Base-by-base conservation (phyloP, 2,888 invertebrate genomes). In the Rugalucina vietnamica region DNA sequence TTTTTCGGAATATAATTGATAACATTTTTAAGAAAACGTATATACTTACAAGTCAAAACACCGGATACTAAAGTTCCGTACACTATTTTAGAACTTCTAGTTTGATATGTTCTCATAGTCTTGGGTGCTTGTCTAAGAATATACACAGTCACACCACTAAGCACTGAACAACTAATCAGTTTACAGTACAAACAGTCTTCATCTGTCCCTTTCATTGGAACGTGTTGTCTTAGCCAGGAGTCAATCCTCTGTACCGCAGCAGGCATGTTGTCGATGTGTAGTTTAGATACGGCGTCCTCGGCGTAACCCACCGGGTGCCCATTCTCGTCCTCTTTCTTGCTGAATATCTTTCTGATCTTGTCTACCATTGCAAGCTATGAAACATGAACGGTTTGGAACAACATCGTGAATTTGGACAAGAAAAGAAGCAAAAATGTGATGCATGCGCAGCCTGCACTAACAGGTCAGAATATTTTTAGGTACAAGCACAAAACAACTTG, bases 131-230 rank as follows among this genome's bases (percentile, higher is more conserved):
- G 18, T 3, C 21, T 65, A 2, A 32, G 4, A 34, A 65, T 14
- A 32, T 18, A 65, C 2, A 65, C 4, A 2, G 34, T 34, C 21
- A 21, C 65, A 4, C 32, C 32, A 34, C 18, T 18, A 2, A 65
- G 8, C 2, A 32, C 34, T 5, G 34, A 65, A 65, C 34, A 34
- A 3, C 10, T 34, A 3, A 65, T 65, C 34, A 65, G 8, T 34
- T 65, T 65, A 34, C 65, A 65, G 21, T 65, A 65, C 65, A 65
- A 65, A 18, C 65, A 65, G 65, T 65, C 65, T 34, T 65, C 65
- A 18, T 32, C 34, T 1, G 27, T 14, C 18, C 43, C 43, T 21
- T 65, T 65, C 65, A 65, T 34, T 10, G 65, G 65, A 1, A 65
- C 65, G 21, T 34, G 34, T 34, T 34, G 32, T 21, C 65, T 27